Conservation (phyloP, 1,140 invertebrate genomes). For the Drosophila seguyi region DNA sequence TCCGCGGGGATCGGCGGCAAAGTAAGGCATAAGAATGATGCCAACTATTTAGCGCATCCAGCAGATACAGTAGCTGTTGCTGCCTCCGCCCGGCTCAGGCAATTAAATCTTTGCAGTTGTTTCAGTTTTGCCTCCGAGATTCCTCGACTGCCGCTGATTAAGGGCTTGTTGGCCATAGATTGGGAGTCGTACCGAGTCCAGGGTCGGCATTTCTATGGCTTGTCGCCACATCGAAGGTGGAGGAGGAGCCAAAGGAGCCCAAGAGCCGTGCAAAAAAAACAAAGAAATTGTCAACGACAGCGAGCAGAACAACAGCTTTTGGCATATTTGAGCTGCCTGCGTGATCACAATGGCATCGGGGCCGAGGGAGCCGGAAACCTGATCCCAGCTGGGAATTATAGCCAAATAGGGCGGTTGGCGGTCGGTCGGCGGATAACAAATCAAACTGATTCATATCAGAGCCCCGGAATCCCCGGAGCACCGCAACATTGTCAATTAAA, state of each 20-base stretch:
- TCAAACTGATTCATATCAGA: constrained; percentile 68
- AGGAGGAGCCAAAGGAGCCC: constrained; percentile 6
- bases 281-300: constrained; percentile 72
- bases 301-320: constrained; percentile 70
- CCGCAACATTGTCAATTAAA: constrained; percentile 73
- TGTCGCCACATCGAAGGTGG: constrained; percentile 7
- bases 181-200: constrained; percentile 20
- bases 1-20: constrained; percentile 41
- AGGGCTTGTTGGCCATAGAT: constrained; percentile 71
- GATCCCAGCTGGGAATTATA: constrained; percentile 50
- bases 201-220: constrained; percentile 17
- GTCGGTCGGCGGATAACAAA: constrained; percentile 43
- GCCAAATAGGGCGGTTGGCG: constrained; percentile 41
- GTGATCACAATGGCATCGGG: constrained; percentile 33
- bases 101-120: constrained; percentile 83
- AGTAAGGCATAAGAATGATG: constrained; percentile 83
- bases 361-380: neutral
- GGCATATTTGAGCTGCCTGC: constrained; percentile 70
- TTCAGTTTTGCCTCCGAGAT: constrained; percentile 68
- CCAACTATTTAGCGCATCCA: constrained; percentile 83
- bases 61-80: constrained; percentile 73
- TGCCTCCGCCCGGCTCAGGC: constrained; percentile 34
- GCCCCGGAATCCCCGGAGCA: neutral
- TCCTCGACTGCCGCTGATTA: constrained; percentile 73
- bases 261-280: constrained; percentile 34